Base-by-base conservation (phyloP, 2,797 vertebrate species). In the Acropternis orthonyx region DNA sequence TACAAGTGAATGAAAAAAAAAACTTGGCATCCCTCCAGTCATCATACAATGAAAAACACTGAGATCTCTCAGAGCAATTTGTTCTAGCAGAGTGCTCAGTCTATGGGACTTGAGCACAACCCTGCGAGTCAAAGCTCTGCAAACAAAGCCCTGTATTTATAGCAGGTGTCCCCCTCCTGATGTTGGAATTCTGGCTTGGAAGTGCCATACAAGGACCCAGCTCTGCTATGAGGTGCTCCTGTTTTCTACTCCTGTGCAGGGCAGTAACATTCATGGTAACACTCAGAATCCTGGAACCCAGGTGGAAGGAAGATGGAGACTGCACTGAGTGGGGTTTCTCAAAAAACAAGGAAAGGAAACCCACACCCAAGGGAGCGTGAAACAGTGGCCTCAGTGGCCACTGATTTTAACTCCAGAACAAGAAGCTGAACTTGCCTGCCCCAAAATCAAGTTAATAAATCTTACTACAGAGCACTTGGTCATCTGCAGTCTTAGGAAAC, bases 81-180 rank as follows among this genome's bases (percentile, higher is more conserved):
- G 89, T 96, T 95, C 89, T 76, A 93, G 87, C 63, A 94, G 89
- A 94, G 63, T 24, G 69, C 79, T 86, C 76, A 67, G 71, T 55
- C 82, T 69, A 24, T 16, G 43, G 73, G 74, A 90, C 82, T 86
- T 4, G 27, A 76, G 63, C 62, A 63, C 3, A 32, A 34, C 54
- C 55, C 74, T 81, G 80, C 55, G 59, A 92, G 78, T 49, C 46
- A 76, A 66, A 92, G 51, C 76, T 52, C 51, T 56, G 46, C 85
- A 92, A 89, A 94, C 82, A 96, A 92, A 95, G 85, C 59, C 44
- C 46, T 34, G 74, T 30, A 82, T 85, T 93, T 95, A 92, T 14
- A 59, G 63, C 36, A 87, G 22, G 62, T 37, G 51, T 73, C 51
- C 62, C 74, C 80, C 77, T 91, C 71, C 51, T 2, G 0, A 0